Base-by-base conservation (phyloP, 1,140 invertebrate genomes). In the Nephila pilipes region DNA sequence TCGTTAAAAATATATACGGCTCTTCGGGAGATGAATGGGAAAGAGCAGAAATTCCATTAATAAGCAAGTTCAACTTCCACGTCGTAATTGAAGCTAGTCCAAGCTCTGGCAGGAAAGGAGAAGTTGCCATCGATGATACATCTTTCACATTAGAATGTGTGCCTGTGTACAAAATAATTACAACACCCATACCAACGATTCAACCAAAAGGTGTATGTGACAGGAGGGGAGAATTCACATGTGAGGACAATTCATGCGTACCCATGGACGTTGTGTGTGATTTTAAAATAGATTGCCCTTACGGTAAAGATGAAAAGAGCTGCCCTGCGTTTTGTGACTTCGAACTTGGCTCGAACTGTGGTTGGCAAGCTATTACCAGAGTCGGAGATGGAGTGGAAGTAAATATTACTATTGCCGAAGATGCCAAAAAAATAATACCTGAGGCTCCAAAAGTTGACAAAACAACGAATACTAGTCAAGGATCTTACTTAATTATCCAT, bases 71-170 rank as follows among this genome's bases (percentile, higher is more conserved):
- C 20, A 79, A 91, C 29, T 94, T 94, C 38, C 57, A 90, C 2
- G 90, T 87, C 20, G 63, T 91, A 6, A 90, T 94, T 60, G 92
- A 93, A 46, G 94, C 88, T 2, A 10, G 6, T 29, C 83, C 81
- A 12, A 36, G 22, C 2, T 55, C 32, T 38, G 85, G 85, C 8
- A 54, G 57, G 8, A 91, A 92, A 58, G 65, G 81, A 29, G 85
- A 94, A 29, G 16, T 94, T 55, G 94, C 94, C 12, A 94, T 94
- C 6, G 94, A 94, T 81, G 94, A 94, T 83, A 90, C 94, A 25
- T 94, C 93, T 25, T 94, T 94, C 14, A 91, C 92, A 5, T 29
- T 32, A 36, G 60, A 85, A 55, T 94, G 94, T 46, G 54, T 87
- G 83, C 93, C 93, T 16, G 38, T 81, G n/a, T 93, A 93, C 57